phyloP scores from a whole-genome alignment of 2,113 vertebrate species.

The Cebidichthys violaceus region DNA sequence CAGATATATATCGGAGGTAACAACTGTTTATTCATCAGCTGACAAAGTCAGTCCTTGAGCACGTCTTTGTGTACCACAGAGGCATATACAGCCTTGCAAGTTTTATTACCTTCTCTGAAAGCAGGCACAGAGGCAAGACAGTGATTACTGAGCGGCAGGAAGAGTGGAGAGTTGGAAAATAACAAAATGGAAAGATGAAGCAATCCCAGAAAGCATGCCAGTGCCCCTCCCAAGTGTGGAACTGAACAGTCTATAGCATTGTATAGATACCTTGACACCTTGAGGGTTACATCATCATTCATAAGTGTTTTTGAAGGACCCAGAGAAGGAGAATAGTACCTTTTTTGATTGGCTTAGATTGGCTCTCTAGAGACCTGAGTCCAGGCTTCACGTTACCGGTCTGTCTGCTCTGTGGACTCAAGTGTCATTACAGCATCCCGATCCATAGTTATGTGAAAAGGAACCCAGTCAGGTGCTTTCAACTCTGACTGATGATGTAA shows the following conservation, averaged over 20 bases:
- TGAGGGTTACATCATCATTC: slow-evolving; percentile 52
- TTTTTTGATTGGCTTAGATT: slow-evolving; percentile 31
- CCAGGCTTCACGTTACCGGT: slow-evolving; percentile 27
- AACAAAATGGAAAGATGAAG: slow-evolving; percentile 59
- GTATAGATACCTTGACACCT: slow-evolving; percentile 55
- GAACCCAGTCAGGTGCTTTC: neutral
- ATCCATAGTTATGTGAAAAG: slow-evolving; percentile 28
- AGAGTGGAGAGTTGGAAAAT: slow-evolving; percentile 28
- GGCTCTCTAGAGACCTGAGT: slow-evolving; percentile 26
- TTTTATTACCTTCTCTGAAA: slow-evolving; percentile 66
- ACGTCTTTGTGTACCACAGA: slow-evolving; percentile 56
- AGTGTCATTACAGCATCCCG: slow-evolving; percentile 54
- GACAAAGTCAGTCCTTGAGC: slow-evolving; percentile 68
- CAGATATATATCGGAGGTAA: slow-evolving; percentile 62
- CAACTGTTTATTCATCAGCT: slow-evolving; percentile 71
- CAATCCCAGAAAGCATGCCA: slow-evolving; percentile 41
- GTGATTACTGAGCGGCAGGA: slow-evolving; percentile 42
- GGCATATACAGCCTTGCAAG: slow-evolving; percentile 48
- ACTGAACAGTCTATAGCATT: slow-evolving; percentile 45
- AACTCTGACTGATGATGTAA: neutral
- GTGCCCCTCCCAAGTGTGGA: slow-evolving; percentile 29
- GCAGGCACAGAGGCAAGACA: slow-evolving; percentile 45
- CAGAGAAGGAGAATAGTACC: slow-evolving; percentile 10
- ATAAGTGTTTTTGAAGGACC: slow-evolving; percentile 48
- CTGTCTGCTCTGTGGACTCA: slow-evolving; percentile 18